A percentile compares a stretch with the other conserved stretches of the same genome.
These are phyloP conservation scores for Barypeithes pellucidus DNA, from an alignment of 2,888 invertebrate species.

Conservation along the genomic window DNA sequence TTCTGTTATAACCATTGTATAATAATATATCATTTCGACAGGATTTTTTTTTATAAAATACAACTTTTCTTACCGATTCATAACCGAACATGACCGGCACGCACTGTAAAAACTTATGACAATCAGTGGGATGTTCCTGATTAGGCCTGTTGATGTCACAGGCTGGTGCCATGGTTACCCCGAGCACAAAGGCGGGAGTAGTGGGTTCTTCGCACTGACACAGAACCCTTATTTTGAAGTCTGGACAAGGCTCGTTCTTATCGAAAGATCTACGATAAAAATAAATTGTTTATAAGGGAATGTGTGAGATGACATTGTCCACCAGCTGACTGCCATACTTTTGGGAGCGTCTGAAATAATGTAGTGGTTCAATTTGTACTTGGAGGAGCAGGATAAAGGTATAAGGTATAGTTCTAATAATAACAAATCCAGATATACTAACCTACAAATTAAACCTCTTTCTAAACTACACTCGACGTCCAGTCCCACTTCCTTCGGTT, in stretches of 20 bases:
- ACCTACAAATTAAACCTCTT: slow-evolving; percentile 79
- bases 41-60: too few species aligned
- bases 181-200: slow-evolving; percentile 11
- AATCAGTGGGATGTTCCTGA: slow-evolving; percentile 78
- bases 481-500: slow-evolving; percentile 79
- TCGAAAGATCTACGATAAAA: slow-evolving; percentile 61
- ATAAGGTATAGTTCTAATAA: too few species aligned
- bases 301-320: too few species aligned
- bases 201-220: slow-evolving; percentile 50
- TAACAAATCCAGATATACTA: too few species aligned
- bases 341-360: too few species aligned
- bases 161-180: not conserved
- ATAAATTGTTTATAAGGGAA: not conserved
- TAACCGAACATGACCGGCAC: slow-evolving; percentile 68
- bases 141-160: slow-evolving; percentile 73
- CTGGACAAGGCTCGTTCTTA: slow-evolving; percentile 75
- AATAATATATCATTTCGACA: too few species aligned
- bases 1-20: too few species aligned
- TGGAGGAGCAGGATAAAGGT: too few species aligned
- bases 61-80: slow-evolving; percentile 56
- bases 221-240: slow-evolving; percentile 84
- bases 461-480: slow-evolving; percentile 85
- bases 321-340: too few species aligned
- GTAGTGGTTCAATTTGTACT: too few species aligned
- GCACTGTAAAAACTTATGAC: slow-evolving; percentile 82